Percentiles rank a stretch among this genome's conserved stretches.
These are phyloP conservation scores for Ia io DNA, from an alignment of 2,113 vertebrate species.

Conservation along the genomic window DNA sequence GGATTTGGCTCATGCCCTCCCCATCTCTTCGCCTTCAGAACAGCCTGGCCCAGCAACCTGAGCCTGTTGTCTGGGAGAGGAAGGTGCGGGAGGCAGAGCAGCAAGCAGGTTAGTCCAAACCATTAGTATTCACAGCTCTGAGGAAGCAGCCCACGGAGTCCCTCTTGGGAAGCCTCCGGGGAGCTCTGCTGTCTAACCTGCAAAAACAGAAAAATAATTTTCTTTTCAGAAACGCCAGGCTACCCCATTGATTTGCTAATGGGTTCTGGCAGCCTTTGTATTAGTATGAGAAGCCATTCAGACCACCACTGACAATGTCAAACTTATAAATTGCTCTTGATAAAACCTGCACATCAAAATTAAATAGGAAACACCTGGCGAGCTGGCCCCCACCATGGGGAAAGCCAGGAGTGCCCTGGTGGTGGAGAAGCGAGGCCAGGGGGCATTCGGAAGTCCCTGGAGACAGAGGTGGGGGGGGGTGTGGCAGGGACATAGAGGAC, in stretches of 20 bases:
- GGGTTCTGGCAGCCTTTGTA: conserved; percentile 68
- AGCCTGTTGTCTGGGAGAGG: not conserved
- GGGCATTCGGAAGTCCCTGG: not conserved
- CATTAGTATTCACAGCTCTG: not conserved
- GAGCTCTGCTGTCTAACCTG: conserved; percentile 49
- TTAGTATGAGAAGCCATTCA: conserved; percentile 54
- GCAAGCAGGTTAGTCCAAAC: not conserved
- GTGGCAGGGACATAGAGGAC: not conserved
- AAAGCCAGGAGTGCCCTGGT: conserved; percentile 63
- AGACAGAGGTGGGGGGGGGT: not conserved
- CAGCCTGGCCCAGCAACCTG: not conserved
- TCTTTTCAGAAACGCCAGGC: conserved; percentile 56
- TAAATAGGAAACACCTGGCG: conserved; percentile 71
- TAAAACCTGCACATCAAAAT: conserved; percentile 62
- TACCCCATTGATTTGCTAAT: conserved; percentile 73
- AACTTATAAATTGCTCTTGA: conserved; percentile 61
- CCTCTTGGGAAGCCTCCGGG: not conserved
- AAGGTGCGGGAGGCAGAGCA: fast-evolving
- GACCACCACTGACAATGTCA: conserved; percentile 69
- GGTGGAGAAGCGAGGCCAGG: conserved; percentile 4
- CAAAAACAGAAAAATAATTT: conserved; percentile 73
- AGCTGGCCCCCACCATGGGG: not conserved
- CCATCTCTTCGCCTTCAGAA: not conserved
- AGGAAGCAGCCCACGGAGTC: not conserved
- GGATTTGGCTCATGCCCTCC: not conserved